A percentile compares a stretch with the other conserved stretches of the same genome.
These are phyloP conservation scores for Anadara kagoshimensis DNA, from an alignment of 1,140 invertebrate species.

Conservation along the genomic window DNA sequence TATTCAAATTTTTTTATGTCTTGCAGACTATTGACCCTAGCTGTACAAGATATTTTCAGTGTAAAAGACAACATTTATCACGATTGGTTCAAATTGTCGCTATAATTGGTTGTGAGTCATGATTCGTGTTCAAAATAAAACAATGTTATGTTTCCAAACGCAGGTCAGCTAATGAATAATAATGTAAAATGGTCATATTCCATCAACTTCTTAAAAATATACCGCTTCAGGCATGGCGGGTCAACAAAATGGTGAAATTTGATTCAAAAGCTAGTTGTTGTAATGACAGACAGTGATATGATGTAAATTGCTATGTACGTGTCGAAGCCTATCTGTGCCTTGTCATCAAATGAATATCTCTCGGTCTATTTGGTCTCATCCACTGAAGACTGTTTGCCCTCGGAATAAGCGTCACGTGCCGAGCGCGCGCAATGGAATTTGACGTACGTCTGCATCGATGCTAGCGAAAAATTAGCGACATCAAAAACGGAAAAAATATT, in stretches of 20 bases:
- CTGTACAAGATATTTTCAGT: no score
- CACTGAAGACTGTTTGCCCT: conserved; percentile 24
- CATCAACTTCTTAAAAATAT: neutral
- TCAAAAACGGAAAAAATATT: conserved; percentile 28
- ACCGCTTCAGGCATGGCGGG: neutral
- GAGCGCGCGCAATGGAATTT: conserved; percentile 25
- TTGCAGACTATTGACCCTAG: no score
- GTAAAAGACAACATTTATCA: no score
- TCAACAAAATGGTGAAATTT: conserved; percentile 1
- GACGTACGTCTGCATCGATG: conserved; percentile 27
- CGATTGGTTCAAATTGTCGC: no score
- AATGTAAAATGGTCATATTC: no score
- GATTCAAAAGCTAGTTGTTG: neutral
- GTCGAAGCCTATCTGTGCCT: no score
- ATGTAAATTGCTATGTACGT: no score
- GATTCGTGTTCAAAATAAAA: no score
- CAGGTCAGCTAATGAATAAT: no score
- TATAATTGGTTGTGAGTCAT: no score
- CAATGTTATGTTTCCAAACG: no score
- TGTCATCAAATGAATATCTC: neutral
- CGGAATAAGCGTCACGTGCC: conserved; percentile 26
- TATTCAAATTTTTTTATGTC: no score
- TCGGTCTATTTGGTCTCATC: conserved; percentile 7
- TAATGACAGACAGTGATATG: neutral
- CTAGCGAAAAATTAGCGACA: conserved; percentile 30